Conservation (phyloP, 1,140 invertebrate genomes). For the Drosophila serrata region DNA sequence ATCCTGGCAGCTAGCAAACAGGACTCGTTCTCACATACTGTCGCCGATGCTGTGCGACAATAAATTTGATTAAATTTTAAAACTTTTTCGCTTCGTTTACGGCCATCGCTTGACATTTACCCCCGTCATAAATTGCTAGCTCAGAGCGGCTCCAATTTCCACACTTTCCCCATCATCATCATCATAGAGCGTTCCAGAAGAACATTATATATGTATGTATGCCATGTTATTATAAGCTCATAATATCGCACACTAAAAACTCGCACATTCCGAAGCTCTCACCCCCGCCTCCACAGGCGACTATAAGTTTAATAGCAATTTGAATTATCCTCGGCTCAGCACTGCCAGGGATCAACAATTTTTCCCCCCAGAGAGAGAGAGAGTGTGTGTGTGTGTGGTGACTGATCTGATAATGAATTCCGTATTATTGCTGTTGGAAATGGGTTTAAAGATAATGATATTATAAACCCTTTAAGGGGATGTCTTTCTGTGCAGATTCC, state of each 20-base stretch:
- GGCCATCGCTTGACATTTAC: slow-evolving; percentile 17
- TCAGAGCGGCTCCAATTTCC: neutral
- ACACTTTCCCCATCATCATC: too few species aligned
- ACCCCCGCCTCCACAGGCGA: neutral
- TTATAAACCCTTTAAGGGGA: neutral
- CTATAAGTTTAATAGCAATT: slow-evolving; percentile 14
- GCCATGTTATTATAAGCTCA: slow-evolving; percentile 20
- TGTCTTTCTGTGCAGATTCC: neutral
- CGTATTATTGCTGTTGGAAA: neutral
- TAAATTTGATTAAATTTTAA: slow-evolving; percentile 66
- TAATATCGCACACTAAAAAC: slow-evolving; percentile 27
- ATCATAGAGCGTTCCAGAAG: neutral
- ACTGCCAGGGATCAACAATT: neutral
- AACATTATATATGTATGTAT: neutral
- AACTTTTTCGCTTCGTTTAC: slow-evolving; percentile 21
- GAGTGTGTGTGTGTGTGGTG: neutral
- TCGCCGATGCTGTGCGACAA: slow-evolving; percentile 35
- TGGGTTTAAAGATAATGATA: neutral
- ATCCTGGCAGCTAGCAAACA: slow-evolving; percentile 11
- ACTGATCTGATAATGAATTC: neutral
- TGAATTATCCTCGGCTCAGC: slow-evolving; percentile 4
- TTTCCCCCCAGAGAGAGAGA: neutral
- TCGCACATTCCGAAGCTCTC: slow-evolving; percentile 29
- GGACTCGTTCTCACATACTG: slow-evolving; percentile 46
- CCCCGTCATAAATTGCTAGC: slow-evolving; percentile 35